A percentile compares a stretch with the other conserved stretches of the same genome.
These are phyloP conservation scores for Spea bombifrons DNA, from an alignment of 2,113 vertebrate genomes.

Conservation along the genomic window DNA sequence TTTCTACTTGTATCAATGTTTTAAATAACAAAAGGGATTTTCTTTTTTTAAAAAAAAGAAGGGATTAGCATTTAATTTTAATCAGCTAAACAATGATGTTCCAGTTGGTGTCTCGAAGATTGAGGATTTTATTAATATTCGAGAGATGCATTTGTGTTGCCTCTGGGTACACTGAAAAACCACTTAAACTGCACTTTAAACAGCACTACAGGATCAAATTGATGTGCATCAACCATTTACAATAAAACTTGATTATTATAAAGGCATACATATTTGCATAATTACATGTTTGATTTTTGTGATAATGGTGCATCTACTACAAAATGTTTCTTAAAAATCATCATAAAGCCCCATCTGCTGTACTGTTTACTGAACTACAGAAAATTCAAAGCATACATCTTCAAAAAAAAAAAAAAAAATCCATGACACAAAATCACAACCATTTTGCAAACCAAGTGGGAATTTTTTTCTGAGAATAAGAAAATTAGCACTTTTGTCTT, in stretches of 20 bases:
- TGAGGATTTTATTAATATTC: slow-evolving; percentile 84
- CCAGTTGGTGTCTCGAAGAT: slow-evolving; percentile 80
- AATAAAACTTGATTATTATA: slow-evolving; percentile 87
- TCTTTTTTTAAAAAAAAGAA: slow-evolving; percentile 70
- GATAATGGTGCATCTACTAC: slow-evolving; percentile 74
- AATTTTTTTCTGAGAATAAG: no score
- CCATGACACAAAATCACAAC: not conserved
- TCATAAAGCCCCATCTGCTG: slow-evolving; percentile 82
- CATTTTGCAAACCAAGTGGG: no score
- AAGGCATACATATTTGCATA: slow-evolving; percentile 85
- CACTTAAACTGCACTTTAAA: slow-evolving; percentile 84
- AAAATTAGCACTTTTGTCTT: no score
- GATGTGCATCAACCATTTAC: slow-evolving; percentile 83
- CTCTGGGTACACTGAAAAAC: slow-evolving; percentile 82
- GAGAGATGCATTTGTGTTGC: slow-evolving; percentile 79
- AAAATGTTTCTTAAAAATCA: slow-evolving; percentile 70
- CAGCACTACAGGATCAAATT: slow-evolving; percentile 84
- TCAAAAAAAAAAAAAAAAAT: not conserved
- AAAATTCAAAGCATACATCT: slow-evolving; percentile 27
- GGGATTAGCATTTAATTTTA: slow-evolving; percentile 81
- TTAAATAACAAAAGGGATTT: slow-evolving; percentile 78
- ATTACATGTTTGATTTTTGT: slow-evolving; percentile 84
- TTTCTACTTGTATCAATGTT: slow-evolving; percentile 76
- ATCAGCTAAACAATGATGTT: slow-evolving; percentile 73
- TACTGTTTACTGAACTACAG: slow-evolving; percentile 71